Conservation (phyloP, 2,888 invertebrate species). For the Meliscaeva auricollis region DNA sequence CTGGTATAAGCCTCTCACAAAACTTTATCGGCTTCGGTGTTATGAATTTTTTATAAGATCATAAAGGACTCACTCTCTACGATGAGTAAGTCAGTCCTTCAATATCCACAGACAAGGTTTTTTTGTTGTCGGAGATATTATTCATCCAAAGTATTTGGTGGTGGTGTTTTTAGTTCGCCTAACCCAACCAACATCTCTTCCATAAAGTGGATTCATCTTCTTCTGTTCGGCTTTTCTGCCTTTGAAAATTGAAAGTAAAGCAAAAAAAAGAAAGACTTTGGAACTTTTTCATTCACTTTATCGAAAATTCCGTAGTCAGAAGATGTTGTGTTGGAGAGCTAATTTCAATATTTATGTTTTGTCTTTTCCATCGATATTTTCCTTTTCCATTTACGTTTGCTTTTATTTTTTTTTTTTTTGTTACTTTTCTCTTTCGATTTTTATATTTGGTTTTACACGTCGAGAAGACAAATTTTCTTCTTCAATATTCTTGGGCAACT, state of each 20-base stretch:
- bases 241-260: constrained; percentile 35
- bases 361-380: constrained; percentile 22
- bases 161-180: constrained; percentile 12
- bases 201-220: constrained; percentile 13
- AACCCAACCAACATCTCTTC: constrained; percentile 14
- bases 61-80: constrained; percentile 4
- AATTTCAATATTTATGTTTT: constrained; percentile 74
- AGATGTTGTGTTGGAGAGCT: constrained; percentile 54
- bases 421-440: not conserved
- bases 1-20: constrained; percentile 18
- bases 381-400: constrained; percentile 25
- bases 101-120: not conserved
- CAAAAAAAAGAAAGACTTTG: constrained; percentile 41
- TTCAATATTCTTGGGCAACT: constrained; percentile 62
- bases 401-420: constrained; percentile 4
- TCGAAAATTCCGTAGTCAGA: constrained; percentile 56
- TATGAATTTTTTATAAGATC: constrained; percentile 61
- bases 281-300: constrained; percentile 54
- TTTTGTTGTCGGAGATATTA: constrained; percentile 34
- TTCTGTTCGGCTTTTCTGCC: constrained; percentile 8
- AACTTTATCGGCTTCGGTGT: constrained; percentile 43
- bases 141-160: constrained; percentile 13
- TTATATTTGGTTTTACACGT: constrained; percentile 25
- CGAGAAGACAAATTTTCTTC: constrained; percentile 57
- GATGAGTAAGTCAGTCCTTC: not conserved